Evolutionary conservation across 1,140 invertebrate genomes (phyloP).

Genomic region (Stegodyphus mimosarum): DNA sequence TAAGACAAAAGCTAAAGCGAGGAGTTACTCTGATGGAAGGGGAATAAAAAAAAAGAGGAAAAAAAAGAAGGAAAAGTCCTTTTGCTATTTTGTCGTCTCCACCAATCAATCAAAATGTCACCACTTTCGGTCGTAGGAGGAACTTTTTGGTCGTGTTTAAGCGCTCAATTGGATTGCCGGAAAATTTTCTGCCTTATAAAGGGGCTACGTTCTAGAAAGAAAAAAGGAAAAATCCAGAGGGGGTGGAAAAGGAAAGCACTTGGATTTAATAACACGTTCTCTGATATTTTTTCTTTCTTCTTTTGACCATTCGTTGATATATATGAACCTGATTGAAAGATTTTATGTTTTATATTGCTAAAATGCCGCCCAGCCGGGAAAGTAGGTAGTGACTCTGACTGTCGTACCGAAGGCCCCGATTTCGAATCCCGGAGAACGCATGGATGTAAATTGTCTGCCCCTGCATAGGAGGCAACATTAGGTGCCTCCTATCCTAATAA

Average conservation of each 20-base stretch:
- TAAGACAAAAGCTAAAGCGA: neutral
- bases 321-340: too few species aligned
- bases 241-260: conserved; percentile 14
- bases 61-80: neutral
- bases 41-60: neutral
- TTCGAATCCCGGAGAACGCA: too few species aligned
- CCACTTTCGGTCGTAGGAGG: conserved; percentile 17
- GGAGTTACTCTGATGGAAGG: neutral
- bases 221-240: neutral
- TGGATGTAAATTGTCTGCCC: too few species aligned
- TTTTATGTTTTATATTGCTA: too few species aligned
- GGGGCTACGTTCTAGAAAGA: neutral
- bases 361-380: too few species aligned
- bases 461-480: too few species aligned
- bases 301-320: too few species aligned
- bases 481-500: too few species aligned
- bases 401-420: too few species aligned
- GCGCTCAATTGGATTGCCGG: conserved; percentile 27
- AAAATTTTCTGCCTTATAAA: conserved; percentile 19
- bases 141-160: conserved; percentile 37
- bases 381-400: too few species aligned
- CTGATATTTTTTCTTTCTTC: neutral
- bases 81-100: conserved; percentile 3
- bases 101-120: conserved; percentile 50
- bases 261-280: conserved; percentile 32